Conservation (phyloP, 2,888 invertebrate genomes). For the Daptonema setosum region DNA sequence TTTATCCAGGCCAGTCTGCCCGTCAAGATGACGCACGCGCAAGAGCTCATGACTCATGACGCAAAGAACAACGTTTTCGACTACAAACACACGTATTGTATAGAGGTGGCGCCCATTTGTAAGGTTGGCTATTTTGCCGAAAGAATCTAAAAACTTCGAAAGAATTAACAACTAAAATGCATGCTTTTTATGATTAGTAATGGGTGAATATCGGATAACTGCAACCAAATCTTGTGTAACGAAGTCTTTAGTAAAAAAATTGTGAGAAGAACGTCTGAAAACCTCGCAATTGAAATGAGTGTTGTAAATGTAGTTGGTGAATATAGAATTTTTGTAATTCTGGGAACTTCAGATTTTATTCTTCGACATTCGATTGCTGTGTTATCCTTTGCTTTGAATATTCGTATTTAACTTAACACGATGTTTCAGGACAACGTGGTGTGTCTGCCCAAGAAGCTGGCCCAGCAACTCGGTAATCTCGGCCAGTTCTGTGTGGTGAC, state of each 20-base stretch:
- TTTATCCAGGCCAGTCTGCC: conserved; percentile 71
- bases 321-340: too few relatives aligned
- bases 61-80: conserved; percentile 85
- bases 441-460: conserved; percentile 62
- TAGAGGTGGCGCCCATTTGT: conserved; percentile 85
- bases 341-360: too few relatives aligned
- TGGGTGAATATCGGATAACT: too few relatives aligned
- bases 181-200: too few relatives aligned
- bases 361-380: too few relatives aligned
- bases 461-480: conserved; percentile 65
- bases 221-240: too few relatives aligned
- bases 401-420: too few relatives aligned
- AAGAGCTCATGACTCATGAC: conserved; percentile 87
- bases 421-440: conserved; percentile 43
- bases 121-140: conserved; percentile 50
- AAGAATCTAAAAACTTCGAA: background rate
- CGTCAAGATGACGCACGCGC: conserved; percentile 56
- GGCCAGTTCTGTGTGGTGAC: conserved; percentile 65
- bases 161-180: background rate
- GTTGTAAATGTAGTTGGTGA: too few relatives aligned
- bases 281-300: too few relatives aligned
- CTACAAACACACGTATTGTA: conserved; percentile 69
- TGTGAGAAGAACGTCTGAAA: too few relatives aligned
- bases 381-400: too few relatives aligned
- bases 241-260: too few relatives aligned